These are phyloP conservation scores for Trachurus trachurus DNA, from an alignment of 2,797 vertebrate genomes.

Conservation along the genomic window DNA sequence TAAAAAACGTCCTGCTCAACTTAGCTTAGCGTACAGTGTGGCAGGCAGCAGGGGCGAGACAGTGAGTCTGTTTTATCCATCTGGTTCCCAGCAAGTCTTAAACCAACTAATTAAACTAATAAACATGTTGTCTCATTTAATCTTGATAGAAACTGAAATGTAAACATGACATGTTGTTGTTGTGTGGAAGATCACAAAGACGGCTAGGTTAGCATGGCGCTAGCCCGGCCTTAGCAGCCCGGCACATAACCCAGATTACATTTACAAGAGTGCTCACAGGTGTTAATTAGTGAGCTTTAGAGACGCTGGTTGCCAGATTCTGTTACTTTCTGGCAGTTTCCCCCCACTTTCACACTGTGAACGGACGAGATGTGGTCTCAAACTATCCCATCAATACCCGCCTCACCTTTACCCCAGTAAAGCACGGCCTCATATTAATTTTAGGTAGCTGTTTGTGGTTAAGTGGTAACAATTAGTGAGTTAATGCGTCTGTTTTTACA, in stretches of 20 bases:
- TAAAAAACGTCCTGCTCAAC: too few relatives aligned
- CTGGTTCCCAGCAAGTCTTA: not conserved
- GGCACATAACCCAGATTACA: not conserved
- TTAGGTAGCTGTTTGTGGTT: not conserved
- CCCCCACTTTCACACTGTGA: not conserved
- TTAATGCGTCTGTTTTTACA: conserved; percentile 20
- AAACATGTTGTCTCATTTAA: not conserved
- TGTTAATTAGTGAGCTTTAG: not conserved
- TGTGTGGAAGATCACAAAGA: not conserved
- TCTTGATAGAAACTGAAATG: not conserved
- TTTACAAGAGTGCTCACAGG: not conserved
- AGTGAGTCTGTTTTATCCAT: not conserved
- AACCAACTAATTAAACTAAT: not conserved
- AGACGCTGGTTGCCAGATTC: not conserved
- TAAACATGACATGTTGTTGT: not conserved
- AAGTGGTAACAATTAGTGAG: conserved; percentile 12
- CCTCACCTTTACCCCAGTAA: not conserved
- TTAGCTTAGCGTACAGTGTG: too few relatives aligned
- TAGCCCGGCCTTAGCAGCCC: not conserved
- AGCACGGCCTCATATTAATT: not conserved
- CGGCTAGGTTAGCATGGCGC: not conserved
- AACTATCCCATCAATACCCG: not conserved
- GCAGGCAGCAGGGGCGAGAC: too few relatives aligned
- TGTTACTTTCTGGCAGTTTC: not conserved
- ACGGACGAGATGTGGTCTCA: not conserved